Conservation (phyloP, 2,888 invertebrate genomes). For the Trachelus tabidus region DNA sequence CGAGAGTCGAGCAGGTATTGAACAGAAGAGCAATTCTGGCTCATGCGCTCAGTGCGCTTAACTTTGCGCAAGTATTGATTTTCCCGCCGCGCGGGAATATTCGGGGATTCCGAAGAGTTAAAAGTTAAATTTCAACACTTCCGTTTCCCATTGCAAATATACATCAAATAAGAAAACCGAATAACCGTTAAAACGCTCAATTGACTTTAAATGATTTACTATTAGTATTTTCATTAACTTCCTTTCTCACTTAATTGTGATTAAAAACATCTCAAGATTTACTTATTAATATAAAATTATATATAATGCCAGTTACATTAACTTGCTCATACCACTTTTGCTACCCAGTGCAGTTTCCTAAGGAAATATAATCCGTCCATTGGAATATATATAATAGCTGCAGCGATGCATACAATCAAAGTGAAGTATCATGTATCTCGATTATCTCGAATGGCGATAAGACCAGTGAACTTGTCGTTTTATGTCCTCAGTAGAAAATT, state of each 20-base stretch:
- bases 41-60: background rate
- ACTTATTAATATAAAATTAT: background rate
- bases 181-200: background rate
- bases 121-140: background rate
- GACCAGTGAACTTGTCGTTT: background rate
- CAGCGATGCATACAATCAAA: background rate
- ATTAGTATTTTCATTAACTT: background rate
- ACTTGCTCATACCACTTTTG: background rate
- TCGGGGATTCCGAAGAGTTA: background rate
- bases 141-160: background rate
- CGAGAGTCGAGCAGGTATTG: background rate
- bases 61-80: slow-evolving; percentile 1
- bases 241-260: background rate
- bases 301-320: background rate
- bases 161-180: background rate
- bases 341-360: background rate
- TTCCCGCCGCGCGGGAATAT: background rate
- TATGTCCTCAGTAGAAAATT: background rate
- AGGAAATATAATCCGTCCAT: background rate
- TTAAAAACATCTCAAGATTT: background rate
- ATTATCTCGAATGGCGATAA: background rate
- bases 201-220: background rate
- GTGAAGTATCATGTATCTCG: background rate
- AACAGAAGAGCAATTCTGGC: background rate
- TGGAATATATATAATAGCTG: background rate